phyloP scores from a whole-genome alignment of 2,888 invertebrate genomes.

The Dioctria rufipes region DNA sequence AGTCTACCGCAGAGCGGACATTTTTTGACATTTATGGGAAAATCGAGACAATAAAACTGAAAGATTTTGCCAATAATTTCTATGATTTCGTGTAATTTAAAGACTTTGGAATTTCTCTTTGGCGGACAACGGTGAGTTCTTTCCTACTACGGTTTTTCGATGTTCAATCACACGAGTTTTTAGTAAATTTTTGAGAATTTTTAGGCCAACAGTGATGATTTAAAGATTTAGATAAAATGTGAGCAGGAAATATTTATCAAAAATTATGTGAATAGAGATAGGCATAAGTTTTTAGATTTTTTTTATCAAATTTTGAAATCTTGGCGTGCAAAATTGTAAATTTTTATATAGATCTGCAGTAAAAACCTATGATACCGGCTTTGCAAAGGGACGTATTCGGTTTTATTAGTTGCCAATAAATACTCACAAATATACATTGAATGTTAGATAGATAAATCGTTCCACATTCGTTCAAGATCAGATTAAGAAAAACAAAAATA shows the following conservation, averaged over 20 bases:
- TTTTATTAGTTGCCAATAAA: too few species aligned
- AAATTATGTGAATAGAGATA: background rate
- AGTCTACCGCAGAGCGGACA: background rate
- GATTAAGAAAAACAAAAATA: too few species aligned
- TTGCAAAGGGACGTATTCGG: too few species aligned
- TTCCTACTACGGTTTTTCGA: too few species aligned
- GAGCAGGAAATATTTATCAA: conserved; percentile 6
- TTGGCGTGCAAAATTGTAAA: too few species aligned
- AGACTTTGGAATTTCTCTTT: background rate
- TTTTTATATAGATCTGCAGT: too few species aligned
- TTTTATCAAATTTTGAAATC: too few species aligned
- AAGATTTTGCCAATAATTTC: background rate
- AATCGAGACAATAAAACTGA: background rate
- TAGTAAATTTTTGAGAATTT: background rate
- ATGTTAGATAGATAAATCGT: too few species aligned
- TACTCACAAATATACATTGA: too few species aligned
- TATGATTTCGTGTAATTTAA: background rate
- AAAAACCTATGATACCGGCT: too few species aligned
- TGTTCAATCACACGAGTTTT: background rate
- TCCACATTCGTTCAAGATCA: too few species aligned
- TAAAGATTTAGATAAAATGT: background rate
- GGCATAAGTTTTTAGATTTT: background rate
- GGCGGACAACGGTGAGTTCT: background rate
- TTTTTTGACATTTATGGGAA: background rate
- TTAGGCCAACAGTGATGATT: background rate